Evolutionary conservation across 2,797 vertebrate species (phyloP).

Genomic region (Manis pentadactyla): DNA sequence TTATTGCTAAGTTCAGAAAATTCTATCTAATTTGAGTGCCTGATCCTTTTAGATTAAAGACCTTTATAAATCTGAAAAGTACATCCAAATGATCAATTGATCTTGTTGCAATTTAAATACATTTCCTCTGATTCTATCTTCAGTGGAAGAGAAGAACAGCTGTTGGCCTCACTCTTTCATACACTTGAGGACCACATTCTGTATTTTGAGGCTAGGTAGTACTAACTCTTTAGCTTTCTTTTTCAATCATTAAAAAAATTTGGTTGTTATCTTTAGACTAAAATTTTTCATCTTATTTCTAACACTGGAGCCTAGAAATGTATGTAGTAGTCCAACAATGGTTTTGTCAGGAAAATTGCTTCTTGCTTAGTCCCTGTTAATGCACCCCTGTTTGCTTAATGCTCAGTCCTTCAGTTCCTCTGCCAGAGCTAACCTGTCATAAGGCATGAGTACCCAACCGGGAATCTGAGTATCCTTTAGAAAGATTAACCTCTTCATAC

Average conservation of each 20-base stretch:
- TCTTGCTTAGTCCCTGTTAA: neutral
- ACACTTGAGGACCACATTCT: neutral
- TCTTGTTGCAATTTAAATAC: slow-evolving; percentile 21
- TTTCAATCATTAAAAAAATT: neutral
- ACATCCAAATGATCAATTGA: slow-evolving; percentile 18
- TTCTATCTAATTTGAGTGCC: neutral
- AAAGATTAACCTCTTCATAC: neutral
- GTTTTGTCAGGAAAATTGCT: neutral
- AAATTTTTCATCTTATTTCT: neutral
- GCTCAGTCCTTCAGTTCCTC: neutral
- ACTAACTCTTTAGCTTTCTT: neutral
- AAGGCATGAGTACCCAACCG: neutral
- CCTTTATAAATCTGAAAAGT: slow-evolving; percentile 43
- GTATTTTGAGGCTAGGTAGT: neutral
- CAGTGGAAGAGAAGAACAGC: neutral
- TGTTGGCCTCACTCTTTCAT: neutral
- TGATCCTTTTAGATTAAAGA: slow-evolving; percentile 56
- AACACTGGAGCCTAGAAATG: neutral
- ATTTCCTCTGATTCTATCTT: neutral
- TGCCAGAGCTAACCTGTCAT: neutral
- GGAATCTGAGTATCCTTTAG: neutral
- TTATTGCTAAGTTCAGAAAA: slow-evolving; percentile 25
- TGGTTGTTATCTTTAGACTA: neutral
- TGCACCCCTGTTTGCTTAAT: neutral
- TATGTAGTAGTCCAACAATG: neutral